A percentile compares a stretch with the other conserved stretches of the same genome.
Evolutionary conservation across 2,888 invertebrate species (phyloP).

Genomic region (Syrphus vitripennis): DNA sequence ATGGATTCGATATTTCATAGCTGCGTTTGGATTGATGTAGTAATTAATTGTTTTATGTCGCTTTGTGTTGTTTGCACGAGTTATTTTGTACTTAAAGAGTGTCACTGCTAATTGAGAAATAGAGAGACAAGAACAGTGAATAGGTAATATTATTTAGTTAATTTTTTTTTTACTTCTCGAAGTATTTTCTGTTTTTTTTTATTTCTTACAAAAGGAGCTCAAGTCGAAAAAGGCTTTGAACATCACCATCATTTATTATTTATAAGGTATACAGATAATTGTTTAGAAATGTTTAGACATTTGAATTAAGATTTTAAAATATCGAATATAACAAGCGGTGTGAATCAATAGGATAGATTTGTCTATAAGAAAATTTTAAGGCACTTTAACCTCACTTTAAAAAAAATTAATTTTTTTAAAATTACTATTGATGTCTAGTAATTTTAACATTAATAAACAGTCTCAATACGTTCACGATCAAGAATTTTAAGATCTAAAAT

Average conservation of each 20-base stretch:
- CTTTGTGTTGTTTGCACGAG: constrained; percentile 53
- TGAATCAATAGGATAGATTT: too few relatives aligned
- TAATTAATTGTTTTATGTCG: constrained; percentile 69
- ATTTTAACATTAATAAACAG: too few relatives aligned
- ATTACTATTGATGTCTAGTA: too few relatives aligned
- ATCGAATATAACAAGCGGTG: too few relatives aligned
- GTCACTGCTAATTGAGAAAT: constrained; percentile 60
- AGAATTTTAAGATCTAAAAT: too few relatives aligned
- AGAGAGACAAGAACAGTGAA: constrained; percentile 45
- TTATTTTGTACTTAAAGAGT: constrained; percentile 54
- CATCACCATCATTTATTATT: neutral
- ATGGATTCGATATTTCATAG: constrained; percentile 40
- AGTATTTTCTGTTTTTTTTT: neutral
- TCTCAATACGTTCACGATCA: too few relatives aligned
- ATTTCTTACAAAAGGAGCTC: neutral
- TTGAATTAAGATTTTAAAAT: neutral
- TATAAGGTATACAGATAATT: neutral
- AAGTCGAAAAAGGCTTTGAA: neutral
- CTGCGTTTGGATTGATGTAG: constrained; percentile 62
- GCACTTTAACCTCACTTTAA: too few relatives aligned
- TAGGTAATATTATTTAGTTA: neutral
- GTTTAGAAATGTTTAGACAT: neutral
- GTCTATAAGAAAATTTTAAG: too few relatives aligned
- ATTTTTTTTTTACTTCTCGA: neutral
- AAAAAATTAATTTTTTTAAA: too few relatives aligned